Evolutionary conservation across 2,888 invertebrate genomes (phyloP), one percentile per base, ranked within the genome.

Genomic region (Alentia gelatinosa): DNA sequence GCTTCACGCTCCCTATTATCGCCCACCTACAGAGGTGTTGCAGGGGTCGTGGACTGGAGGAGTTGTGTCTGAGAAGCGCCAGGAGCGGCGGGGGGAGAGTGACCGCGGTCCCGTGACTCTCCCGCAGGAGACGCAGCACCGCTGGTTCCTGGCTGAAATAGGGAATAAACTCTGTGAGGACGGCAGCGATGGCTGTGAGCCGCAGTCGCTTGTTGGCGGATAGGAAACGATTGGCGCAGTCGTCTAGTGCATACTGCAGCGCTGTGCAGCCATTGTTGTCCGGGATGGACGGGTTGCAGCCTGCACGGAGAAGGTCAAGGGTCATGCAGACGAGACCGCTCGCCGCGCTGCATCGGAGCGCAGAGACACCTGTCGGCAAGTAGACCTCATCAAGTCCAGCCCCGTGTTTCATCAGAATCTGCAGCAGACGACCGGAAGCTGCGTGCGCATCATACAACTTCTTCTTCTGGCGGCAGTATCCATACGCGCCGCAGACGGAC

Each of bases 241-340:
- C 79, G 5, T 79, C 79, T 7, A 79, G 79, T 39, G 79, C 39
- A 39, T 79, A 79, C 79, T 79, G 79, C 15, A 79, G 79, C 19
- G 79, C 79, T 9, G 79, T 79, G 37, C 79, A n/a, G 37, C 79
- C 79, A 35, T 79, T 79, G 79, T 79, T 79, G 23, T 79, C 79
- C n/a, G 79, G 79, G 5, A 79, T 19, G 15, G 37, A 37, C 4
- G 79, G 79, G 79, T 79, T 39, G 15, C 37, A 35, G 39, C 79
- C 79, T 7, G 79, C 79, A 19, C 79, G 35, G 12, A 79, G 79
- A 1, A 79, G 79, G 7, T 33, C 39, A 15, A 79, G 79, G 19
- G 79, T 39, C 79, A 79, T 19, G 39, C 79, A 79, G 23, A 79
- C 79, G 7, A 79, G 79, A 19, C 79, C 79, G 0, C 79, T n/a